Evolutionary conservation across 2,113 vertebrate genomes (phyloP), one percentile per base, ranked within the genome.

Genomic region (Amphiprion percula): DNA sequence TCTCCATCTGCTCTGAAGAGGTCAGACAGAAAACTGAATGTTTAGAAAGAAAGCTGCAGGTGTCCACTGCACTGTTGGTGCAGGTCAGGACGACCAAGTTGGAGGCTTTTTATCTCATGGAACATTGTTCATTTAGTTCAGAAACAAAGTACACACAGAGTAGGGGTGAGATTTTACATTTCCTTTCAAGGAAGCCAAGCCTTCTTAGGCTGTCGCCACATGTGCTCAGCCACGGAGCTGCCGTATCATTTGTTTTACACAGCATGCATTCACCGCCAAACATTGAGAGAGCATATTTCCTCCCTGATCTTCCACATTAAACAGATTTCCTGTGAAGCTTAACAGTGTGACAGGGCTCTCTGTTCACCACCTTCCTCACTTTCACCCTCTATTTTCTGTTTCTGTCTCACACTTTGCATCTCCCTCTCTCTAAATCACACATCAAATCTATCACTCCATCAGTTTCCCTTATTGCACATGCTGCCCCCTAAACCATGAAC

Each of bases 261-360:
- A 54, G 59, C 70, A 44, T 82, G 82, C 53, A 10, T 81, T 79
- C 74, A 16, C 46, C 8, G 65, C 30, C 75, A 83, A 62, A 76
- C 58, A 66, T n/a, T 52, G 79, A 49, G 72, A 73, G 77, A 80
- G 68, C 71, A 30, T 30, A 83, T 84, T 86, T 82, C 88, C 87
- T 82, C 74, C 81, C 79, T 87, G 85, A 90, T 91, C 83, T 82
- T 83, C 79, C 67, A 90, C 80, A 82, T 91, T 88, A 76, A 83
- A 83, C 88, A 86, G 80, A 91, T 88, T 89, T 91, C 87, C 89
- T 83, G 60, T 52, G 30, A 71, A 76, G 88, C 84, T 88, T 53
- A 83, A 44, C 75, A 19, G 68, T 65, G 65, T 65, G 74, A 89
- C 88, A 77, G 74, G 44, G 55, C 69, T 67, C 82, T 88, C 69